phyloP scores from a whole-genome alignment of 2,113 vertebrate genomes.

The Platysternon megacephalum region DNA sequence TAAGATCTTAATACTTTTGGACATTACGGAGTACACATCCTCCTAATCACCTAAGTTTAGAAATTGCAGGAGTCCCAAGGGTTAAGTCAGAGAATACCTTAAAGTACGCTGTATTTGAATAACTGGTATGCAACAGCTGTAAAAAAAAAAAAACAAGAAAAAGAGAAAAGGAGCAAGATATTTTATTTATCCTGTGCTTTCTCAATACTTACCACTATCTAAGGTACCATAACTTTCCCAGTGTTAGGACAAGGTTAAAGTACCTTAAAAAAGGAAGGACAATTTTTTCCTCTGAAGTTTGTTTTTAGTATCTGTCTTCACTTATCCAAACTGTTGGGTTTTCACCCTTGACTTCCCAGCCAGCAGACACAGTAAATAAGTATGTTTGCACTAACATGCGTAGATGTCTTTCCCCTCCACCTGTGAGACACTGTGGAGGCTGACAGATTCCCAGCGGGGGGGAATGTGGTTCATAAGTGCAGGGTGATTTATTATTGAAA shows the following conservation, averaged over 20 bases:
- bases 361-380: not conserved
- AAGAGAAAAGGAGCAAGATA: not conserved
- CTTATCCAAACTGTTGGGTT: not conserved
- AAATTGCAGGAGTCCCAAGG: not conserved
- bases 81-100: not conserved
- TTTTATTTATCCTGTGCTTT: not conserved
- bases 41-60: not conserved
- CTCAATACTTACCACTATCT: not conserved
- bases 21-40: not conserved
- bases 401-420: not conserved
- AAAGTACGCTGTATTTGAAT: not conserved
- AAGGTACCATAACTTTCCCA: not conserved
- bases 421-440: not conserved
- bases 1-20: not conserved
- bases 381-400: slow-evolving; percentile 18
- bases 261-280: not conserved
- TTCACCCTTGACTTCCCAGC: not conserved
- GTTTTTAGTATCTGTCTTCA: not conserved
- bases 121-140: not conserved
- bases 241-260: not conserved
- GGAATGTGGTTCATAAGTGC: not conserved
- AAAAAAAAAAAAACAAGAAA: not conserved
- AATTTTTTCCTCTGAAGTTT: not conserved
- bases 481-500: slow-evolving; percentile 17
- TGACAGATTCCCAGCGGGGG: not conserved